Evolutionary conservation across 2,888 invertebrate genomes (phyloP).

Genomic region (Frankliniella fusca): DNA sequence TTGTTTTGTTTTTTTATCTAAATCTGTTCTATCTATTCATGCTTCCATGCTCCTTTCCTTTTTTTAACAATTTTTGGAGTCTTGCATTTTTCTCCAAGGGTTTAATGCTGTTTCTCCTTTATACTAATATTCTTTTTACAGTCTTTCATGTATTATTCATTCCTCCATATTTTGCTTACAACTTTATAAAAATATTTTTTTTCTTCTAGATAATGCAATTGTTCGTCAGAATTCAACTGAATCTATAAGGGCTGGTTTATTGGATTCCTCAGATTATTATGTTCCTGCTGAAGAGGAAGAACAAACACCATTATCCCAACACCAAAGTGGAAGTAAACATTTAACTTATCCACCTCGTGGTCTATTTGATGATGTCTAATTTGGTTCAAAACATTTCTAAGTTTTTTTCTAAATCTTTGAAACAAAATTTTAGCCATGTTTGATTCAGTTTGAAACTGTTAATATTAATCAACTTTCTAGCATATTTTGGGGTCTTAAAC

Average conservation of each 20-base stretch:
- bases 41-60: background rate
- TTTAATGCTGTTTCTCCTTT: too few relatives aligned
- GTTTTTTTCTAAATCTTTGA: too few relatives aligned
- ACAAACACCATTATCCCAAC: background rate
- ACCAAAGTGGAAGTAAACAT: background rate
- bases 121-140: background rate
- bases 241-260: background rate
- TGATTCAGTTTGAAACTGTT: background rate
- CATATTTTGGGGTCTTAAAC: too few relatives aligned
- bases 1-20: background rate
- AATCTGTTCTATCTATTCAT: background rate
- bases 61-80: background rate
- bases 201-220: background rate
- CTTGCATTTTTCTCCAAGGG: too few relatives aligned
- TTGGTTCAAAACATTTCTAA: background rate
- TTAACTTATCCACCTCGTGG: background rate
- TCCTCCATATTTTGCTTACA: background rate
- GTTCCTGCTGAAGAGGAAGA: background rate
- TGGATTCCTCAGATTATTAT: constrained; percentile 7
- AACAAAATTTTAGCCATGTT: too few relatives aligned
- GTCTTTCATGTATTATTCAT: too few relatives aligned
- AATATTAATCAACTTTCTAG: background rate
- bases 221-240: background rate
- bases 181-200: background rate
- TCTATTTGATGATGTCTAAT: constrained; percentile 1